Percentiles rank a stretch among this genome's conserved stretches.
Conservation (phyloP, 2,113 vertebrate genomes). For the Heterocephalus glaber region DNA sequence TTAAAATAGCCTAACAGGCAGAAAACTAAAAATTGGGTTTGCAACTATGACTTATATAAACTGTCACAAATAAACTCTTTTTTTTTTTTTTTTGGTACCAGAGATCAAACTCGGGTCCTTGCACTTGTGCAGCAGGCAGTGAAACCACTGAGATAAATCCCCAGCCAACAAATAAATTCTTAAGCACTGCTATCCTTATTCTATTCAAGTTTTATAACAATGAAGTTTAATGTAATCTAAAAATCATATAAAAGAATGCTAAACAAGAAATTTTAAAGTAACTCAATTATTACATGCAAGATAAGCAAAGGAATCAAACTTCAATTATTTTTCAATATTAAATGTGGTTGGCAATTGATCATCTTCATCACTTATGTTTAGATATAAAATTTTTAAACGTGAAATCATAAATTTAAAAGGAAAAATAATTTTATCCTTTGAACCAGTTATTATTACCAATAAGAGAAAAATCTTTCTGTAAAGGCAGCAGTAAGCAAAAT, state of each 20-base stretch:
- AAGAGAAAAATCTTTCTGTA: neutral
- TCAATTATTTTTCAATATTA: conserved; percentile 32
- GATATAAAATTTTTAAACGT: neutral
- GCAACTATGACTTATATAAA: neutral
- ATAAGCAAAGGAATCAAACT: conserved; percentile 20
- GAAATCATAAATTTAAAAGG: conserved; percentile 52
- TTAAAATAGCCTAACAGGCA: conserved; percentile 31
- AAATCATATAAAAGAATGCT: neutral
- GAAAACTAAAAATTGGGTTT: conserved; percentile 21
- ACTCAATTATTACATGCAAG: neutral
- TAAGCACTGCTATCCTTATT: neutral
- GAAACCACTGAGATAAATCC: too few species aligned
- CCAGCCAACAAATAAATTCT: too few species aligned
- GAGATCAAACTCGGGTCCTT: too few species aligned
- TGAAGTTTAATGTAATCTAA: neutral
- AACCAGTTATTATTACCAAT: conserved; percentile 24
- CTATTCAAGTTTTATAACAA: neutral
- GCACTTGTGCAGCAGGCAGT: too few species aligned
- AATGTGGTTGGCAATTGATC: neutral
- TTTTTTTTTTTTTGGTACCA: too few species aligned
- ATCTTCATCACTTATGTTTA: conserved; percentile 15
- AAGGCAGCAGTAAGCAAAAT: conserved; percentile 10
- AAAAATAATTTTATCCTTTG: conserved; percentile 15
- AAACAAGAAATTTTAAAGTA: conserved; percentile 26
- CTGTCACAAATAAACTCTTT: neutral